phyloP scores from a whole-genome alignment of 2,888 invertebrate genomes.

The Eupithecia insigniata region DNA sequence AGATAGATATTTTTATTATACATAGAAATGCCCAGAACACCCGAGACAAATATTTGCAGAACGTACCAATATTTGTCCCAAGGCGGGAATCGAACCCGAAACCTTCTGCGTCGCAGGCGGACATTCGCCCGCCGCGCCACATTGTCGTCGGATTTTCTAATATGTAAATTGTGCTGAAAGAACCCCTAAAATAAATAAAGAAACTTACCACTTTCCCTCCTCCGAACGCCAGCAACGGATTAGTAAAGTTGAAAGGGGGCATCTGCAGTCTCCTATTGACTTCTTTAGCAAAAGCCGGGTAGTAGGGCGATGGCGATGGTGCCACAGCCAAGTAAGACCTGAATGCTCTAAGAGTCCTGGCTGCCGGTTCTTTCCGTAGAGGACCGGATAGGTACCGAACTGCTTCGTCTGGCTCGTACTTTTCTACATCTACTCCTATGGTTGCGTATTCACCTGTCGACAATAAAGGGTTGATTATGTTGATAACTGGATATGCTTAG shows the following conservation, averaged over 20 bases:
- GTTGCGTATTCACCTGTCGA: slow-evolving; percentile 95
- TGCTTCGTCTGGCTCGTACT: slow-evolving; percentile 91
- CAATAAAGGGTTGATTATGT: neutral
- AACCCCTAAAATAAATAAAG: neutral
- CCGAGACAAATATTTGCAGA: too few species aligned
- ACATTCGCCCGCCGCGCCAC: too few species aligned
- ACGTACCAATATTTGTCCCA: too few species aligned
- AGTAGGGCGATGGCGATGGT: slow-evolving; percentile 89
- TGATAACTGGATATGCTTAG: neutral
- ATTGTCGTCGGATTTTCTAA: too few species aligned
- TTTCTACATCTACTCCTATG: slow-evolving; percentile 95
- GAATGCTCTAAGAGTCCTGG: slow-evolving; percentile 88
- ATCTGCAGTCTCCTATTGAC: slow-evolving; percentile 93
- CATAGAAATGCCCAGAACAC: too few species aligned
- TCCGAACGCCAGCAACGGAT: slow-evolving; percentile 89
- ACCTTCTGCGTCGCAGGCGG: too few species aligned
- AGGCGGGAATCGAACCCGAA: too few species aligned
- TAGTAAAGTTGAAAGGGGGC: slow-evolving; percentile 94
- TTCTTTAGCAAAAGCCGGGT: slow-evolving; percentile 88
- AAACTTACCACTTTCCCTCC: slow-evolving; percentile 88
- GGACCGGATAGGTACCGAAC: slow-evolving; percentile 92
- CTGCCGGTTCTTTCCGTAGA: slow-evolving; percentile 85
- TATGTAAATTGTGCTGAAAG: neutral
- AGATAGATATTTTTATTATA: too few species aligned
- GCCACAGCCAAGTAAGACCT: slow-evolving; percentile 92